Percentiles rank a stretch among this genome's conserved stretches.
phyloP scores from a whole-genome alignment of 2,797 vertebrate genomes.

The Chromobotia macracanthus region DNA sequence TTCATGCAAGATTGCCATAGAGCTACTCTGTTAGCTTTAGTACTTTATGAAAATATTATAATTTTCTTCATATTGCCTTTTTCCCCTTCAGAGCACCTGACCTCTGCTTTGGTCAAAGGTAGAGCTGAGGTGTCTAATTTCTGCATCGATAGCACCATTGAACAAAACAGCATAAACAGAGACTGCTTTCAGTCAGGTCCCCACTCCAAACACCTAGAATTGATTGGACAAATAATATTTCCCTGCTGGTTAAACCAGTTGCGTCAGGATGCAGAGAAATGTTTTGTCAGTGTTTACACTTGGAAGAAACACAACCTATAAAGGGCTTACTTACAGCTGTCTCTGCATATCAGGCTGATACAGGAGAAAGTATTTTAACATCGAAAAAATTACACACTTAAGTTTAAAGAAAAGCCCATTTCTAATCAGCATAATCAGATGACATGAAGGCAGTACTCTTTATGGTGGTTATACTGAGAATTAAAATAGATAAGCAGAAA shows the following conservation, averaged over 20 bases:
- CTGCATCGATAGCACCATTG: background rate
- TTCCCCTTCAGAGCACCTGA: slow-evolving; percentile 28
- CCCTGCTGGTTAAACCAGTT: too few species aligned
- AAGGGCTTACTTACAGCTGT: background rate
- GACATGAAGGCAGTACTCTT: slow-evolving; percentile 25
- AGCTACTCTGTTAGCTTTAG: slow-evolving; percentile 14
- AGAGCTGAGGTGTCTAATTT: background rate
- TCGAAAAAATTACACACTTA: background rate
- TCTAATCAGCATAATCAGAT: slow-evolving; percentile 51
- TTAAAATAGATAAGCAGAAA: slow-evolving; percentile 35
- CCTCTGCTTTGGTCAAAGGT: slow-evolving; percentile 35
- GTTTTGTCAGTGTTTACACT: background rate
- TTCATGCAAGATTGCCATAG: slow-evolving; percentile 50
- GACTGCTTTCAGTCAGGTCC: background rate
- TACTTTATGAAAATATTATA: slow-evolving; percentile 47
- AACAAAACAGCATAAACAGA: background rate
- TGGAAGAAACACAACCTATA: background rate
- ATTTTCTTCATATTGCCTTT: slow-evolving; percentile 37
- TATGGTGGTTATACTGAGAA: slow-evolving; percentile 42
- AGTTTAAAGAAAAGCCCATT: slow-evolving; percentile 36
- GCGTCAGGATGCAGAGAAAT: background rate
- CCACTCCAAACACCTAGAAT: background rate
- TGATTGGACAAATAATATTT: background rate
- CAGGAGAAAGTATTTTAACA: background rate
- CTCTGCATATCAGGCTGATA: slow-evolving; percentile 2